These are phyloP conservation scores for Charina bottae DNA, from an alignment of 2,113 vertebrate genomes.

Conservation along the genomic window DNA sequence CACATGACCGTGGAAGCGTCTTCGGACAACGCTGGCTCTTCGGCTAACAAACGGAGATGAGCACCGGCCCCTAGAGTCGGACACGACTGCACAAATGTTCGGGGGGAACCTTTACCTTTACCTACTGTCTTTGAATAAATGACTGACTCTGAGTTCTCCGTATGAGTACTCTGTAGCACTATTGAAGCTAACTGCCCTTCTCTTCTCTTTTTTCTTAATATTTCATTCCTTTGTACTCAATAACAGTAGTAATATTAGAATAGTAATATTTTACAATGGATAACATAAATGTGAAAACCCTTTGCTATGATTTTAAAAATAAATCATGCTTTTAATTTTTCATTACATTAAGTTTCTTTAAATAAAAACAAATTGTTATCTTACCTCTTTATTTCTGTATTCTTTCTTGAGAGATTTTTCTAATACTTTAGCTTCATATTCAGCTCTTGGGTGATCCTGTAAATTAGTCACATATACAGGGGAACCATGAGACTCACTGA, in stretches of 20 bases:
- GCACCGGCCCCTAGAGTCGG: too few relatives aligned
- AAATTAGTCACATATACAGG: conserved; percentile 33
- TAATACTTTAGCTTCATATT: conserved; percentile 89
- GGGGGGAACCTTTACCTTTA: too few relatives aligned
- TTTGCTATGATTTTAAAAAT: neutral
- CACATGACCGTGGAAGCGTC: too few relatives aligned
- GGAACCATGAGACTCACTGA: neutral
- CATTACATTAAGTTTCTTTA: neutral
- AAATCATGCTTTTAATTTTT: neutral
- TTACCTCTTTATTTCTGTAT: conserved; percentile 80
- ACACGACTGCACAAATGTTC: too few relatives aligned
- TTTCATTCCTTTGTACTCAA: neutral
- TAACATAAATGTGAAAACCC: conserved; percentile 5
- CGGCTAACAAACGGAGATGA: too few relatives aligned
- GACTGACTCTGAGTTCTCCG: neutral
- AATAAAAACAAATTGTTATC: conserved; percentile 1
- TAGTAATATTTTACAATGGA: neutral
- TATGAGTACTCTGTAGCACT: neutral
- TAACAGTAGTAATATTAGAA: neutral
- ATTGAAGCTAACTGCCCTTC: neutral
- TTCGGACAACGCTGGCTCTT: too few relatives aligned
- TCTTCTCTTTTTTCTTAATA: neutral
- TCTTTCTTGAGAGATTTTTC: conserved; percentile 85
- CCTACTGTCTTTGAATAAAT: conserved; percentile 2
- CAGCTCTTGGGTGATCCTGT: conserved; percentile 89